Conservation (phyloP, 2,888 invertebrate species). For the Thymelicus lineola region DNA sequence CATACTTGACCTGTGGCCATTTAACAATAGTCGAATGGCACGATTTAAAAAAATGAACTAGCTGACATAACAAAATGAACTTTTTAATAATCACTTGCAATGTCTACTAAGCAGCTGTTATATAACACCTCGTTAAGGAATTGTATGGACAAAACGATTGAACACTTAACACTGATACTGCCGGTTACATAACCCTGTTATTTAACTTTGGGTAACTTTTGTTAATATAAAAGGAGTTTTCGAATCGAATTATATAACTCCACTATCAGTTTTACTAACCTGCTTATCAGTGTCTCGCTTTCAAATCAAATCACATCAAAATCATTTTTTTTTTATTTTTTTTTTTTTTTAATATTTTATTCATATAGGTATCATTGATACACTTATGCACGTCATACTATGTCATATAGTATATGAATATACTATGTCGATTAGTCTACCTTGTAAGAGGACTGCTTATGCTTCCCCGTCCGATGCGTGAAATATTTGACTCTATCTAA, state of each 20-base stretch:
- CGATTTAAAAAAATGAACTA: not conserved
- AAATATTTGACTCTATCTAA: too few species aligned
- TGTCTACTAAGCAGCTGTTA: not conserved
- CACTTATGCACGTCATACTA: too few species aligned
- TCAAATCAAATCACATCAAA: too few species aligned
- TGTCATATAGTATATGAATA: too few species aligned
- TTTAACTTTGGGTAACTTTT: conserved; percentile 10
- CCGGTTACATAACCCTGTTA: not conserved
- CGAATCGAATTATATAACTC: conserved; percentile 1
- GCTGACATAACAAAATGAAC: not conserved
- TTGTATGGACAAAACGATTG: not conserved
- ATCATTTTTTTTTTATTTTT: too few species aligned
- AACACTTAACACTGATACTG: conserved; percentile 10
- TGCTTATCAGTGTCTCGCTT: not conserved
- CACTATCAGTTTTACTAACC: not conserved
- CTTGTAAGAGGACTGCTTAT: too few species aligned
- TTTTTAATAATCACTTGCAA: conserved; percentile 2
- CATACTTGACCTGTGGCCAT: too few species aligned
- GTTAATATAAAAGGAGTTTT: conserved; percentile 5
- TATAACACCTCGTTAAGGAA: not conserved
- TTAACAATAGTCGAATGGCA: too few species aligned
- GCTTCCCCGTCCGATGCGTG: too few species aligned
- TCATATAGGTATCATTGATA: too few species aligned
- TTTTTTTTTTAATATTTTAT: too few species aligned
- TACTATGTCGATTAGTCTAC: too few species aligned